Evolutionary conservation across 1,140 invertebrate species (phyloP), one percentile per base, ranked within the genome.

Genomic region (Dufourea novaeangliae): DNA sequence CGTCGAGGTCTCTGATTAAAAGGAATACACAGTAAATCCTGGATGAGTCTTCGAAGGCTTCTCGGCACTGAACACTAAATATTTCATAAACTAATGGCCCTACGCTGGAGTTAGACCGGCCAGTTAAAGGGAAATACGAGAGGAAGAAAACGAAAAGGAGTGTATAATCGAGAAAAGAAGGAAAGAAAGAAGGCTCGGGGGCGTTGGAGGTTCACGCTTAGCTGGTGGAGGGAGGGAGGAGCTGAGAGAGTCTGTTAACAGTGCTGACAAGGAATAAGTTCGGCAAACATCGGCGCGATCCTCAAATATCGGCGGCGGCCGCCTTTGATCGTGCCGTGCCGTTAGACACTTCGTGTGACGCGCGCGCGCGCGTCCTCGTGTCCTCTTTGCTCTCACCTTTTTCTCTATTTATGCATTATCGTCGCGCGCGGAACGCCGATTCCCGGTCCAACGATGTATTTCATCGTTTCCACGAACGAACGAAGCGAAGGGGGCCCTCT

Each of bases 241-340:
- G 72, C 70, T 52, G 59, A 52, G n/a, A 71, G 74, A 67, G 88
- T 91, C 87, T 91, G 90, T 90, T 90, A 92, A 91, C 90, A 91
- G 87, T 88, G 87, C 90, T 92, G 88, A 90, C 89, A 90, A 91
- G 88, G 89, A 91, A 91, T 91, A 91, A 92, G 90, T 92, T 91
- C 84, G 84, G 83, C 90, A 92, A 92, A 92, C 87, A 91, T 91
- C 89, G 89, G 86, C 88, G 85, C 90, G 89, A 91, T 91, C 85
- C 87, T 92, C 90, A 92, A 92, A 92, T 88, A 91, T 88, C 69
- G 88, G 87, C 91, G 91, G 91, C 66, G 79, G 82, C 89, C 66
- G 79, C 80, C 89, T 91, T 92, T 92, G 91, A 91, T 89, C 88
- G 62, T 75, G 69, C 46, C 82, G 81, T 77, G 86, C 87, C 82